Base-by-base conservation (phyloP, 2,113 vertebrate genomes). In the Anoura caudifer region DNA sequence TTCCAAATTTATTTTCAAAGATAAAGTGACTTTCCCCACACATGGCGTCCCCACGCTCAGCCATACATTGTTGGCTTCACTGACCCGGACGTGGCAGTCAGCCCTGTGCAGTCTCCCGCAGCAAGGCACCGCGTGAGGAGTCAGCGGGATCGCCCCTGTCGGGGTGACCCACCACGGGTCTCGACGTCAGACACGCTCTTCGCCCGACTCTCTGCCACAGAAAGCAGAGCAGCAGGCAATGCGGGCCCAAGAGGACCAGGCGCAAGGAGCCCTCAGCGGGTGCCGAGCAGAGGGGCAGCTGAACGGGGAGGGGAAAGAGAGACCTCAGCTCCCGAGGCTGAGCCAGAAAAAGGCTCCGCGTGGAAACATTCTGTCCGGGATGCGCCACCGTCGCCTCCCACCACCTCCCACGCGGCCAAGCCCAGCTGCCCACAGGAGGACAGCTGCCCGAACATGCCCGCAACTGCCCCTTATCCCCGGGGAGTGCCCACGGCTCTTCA, bases 121-220 rank as follows among this genome's bases (percentile, higher is more conserved):
- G 38, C 73, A 70, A 93, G 91, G 28, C 7, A 75, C 2, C 65
- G 28, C 52, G 45, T 65, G 73, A 91, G n/a, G 72, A 13, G 52
- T 67, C 47, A 73, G 72, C 54, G 13, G 67, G 76, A 72, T 73
- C 38, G 81, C 41, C 86, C 56, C 45, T 87, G 36, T 72, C 85
- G 83, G 82, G 92, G 93, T 63, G 87, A 93, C 82, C 81, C 87
- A 65, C 77, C 90, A 88, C 9, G 13, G 41, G 59, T 56, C 72
- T 80, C 52, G 45, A 36, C 95, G 85, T 81, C 81, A 81, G 87
- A 94, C 52, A 61, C 10, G 59, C 36, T 43, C 43, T 59, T 11
- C 45, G 28, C 33, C 77, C 12, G 16, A 75, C 45, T 73, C 54
- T 13, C 83, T 22, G 28, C 81, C 70, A 80, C 41, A 61, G 16